Evolutionary conservation across 2,113 vertebrate species (phyloP), one percentile per base, ranked within the genome.

Genomic region (Athene noctua): DNA sequence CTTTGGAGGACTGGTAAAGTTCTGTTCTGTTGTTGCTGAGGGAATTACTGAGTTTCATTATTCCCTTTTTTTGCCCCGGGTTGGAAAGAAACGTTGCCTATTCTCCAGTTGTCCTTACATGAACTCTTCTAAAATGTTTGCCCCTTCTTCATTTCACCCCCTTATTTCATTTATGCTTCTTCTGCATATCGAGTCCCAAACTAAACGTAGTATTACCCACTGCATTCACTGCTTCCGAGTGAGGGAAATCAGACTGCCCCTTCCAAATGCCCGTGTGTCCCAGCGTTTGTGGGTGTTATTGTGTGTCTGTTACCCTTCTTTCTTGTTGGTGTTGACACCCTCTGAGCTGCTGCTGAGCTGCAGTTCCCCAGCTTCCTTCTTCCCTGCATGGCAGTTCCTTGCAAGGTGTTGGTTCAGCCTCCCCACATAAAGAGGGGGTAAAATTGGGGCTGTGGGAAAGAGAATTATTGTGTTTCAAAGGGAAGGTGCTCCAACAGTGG

Each of bases 21-120:
- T 87, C 72, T 91, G 44, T 77, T 96, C 49, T 77, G 15, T 57
- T 91, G 44, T 12, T 86, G 27, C 72, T 58, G 72, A 44, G 27
- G 59, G 80, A 58, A 73, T 88, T 71, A 38, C 7, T 0, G 9
- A 72, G 16, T 85, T 79, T 82, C 27, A 54, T 18, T 21, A 21
- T 36, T 88, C 7, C 14, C 5, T 59, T 57, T 49, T 54, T 40
- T 49, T 51, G 22, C 34, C 47, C 20, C 61, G 38, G 34, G 9
- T 85, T 89, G 71, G 40, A 82, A 34, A 52, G 54, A 54, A 91
- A 26, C 1, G 1, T 36, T 54, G 10, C 12, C 20, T 65, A 0
- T 70, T 83, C 29, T 71, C 57, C 55, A 34, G 65, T 2, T 85
- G 40, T 80, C 92, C 58, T 68, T 61, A 61, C 21, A 15, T 7